phyloP scores from a whole-genome alignment of 1,140 invertebrate genomes.

The Bombus balteatus region DNA sequence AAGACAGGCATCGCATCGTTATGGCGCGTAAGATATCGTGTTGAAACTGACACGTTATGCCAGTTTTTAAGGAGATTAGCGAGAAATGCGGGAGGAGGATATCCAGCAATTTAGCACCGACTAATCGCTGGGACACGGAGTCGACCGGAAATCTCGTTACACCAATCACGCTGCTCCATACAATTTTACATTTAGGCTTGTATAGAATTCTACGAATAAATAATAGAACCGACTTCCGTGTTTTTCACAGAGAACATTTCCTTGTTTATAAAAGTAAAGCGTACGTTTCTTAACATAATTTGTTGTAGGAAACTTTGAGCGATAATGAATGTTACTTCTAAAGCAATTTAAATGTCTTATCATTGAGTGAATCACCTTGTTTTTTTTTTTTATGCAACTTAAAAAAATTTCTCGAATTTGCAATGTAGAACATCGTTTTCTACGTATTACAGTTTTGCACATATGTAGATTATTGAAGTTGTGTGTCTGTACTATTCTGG shows the following conservation, averaged over 20 bases:
- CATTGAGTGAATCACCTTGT: not conserved
- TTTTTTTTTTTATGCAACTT: not conserved
- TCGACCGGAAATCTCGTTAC: conserved; percentile 20
- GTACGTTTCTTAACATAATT: too few relatives aligned
- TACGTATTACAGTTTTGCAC: too few relatives aligned
- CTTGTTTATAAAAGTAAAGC: too few relatives aligned
- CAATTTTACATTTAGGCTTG: not conserved
- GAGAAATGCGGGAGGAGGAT: conserved; percentile 35
- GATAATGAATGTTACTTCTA: not conserved
- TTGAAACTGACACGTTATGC: conserved; percentile 27
- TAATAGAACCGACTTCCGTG: not conserved
- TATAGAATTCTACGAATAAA: not conserved
- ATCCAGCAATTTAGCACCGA: conserved; percentile 29
- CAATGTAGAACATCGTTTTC: not conserved
- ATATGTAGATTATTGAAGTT: too few relatives aligned
- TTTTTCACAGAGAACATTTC: too few relatives aligned
- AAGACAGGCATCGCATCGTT: not conserved
- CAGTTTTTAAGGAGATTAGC: conserved; percentile 31
- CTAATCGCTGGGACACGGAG: conserved; percentile 23
- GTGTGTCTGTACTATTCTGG: not conserved
- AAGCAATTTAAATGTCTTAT: not conserved
- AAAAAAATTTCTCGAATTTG: not conserved
- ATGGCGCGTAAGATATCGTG: not conserved
- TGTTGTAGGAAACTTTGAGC: not conserved
- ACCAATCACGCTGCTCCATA: not conserved